A percentile compares a stretch with the other conserved stretches of the same genome.
Evolutionary conservation across 35 echinoderm and acorn worm species (phyloP).

Genomic region (Lytechinus variegatus): DNA sequence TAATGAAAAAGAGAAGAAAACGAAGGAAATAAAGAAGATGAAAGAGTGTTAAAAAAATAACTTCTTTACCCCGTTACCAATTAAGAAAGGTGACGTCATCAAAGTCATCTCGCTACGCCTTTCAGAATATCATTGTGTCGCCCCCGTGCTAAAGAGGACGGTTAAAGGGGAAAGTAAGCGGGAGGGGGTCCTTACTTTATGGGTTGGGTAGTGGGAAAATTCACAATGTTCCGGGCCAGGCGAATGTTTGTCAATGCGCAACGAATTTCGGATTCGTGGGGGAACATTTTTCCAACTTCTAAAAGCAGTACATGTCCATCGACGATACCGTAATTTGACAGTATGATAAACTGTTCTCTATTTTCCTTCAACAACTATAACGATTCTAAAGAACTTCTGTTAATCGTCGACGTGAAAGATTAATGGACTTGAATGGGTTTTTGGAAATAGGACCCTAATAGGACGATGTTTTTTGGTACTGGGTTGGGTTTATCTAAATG

Average conservation of each 20-base stretch:
- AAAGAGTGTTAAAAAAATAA: too few species aligned
- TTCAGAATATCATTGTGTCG: too few species aligned
- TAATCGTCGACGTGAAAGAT: constrained; percentile 2
- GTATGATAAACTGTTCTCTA: background rate
- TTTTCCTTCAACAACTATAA: background rate
- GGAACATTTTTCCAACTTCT: background rate
- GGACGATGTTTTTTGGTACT: background rate
- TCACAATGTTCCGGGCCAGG: background rate
- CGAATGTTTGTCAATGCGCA: background rate
- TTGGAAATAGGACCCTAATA: constrained; percentile 1
- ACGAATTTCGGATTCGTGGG: background rate
- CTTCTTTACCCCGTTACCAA: too few species aligned
- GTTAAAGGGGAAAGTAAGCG: too few species aligned
- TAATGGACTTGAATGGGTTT: constrained; percentile 1
- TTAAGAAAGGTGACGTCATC: too few species aligned
- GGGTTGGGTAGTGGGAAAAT: background rate
- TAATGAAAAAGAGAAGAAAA: too few species aligned
- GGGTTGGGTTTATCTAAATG: background rate
- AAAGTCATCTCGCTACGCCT: too few species aligned
- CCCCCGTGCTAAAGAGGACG: background rate
- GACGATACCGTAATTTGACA: background rate
- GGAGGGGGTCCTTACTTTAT: background rate
- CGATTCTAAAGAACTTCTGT: background rate
- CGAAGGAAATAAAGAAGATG: too few species aligned
- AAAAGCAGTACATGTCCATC: background rate